Evolutionary conservation across 1,140 invertebrate genomes (phyloP), one percentile per base, ranked within the genome.

Genomic region (Dendroctonus ponderosae): DNA sequence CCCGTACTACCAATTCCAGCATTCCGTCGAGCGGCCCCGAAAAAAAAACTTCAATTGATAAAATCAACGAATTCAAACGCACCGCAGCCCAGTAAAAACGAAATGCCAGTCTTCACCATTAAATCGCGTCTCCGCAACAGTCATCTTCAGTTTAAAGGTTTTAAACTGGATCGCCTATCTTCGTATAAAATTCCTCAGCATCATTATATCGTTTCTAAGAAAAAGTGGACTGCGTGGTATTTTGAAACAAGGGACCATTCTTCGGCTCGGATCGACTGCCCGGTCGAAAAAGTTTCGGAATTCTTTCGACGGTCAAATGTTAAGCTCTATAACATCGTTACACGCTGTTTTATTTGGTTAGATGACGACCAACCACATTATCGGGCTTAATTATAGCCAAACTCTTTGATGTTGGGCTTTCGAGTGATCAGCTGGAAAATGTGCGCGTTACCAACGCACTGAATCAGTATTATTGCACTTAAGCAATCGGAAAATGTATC

Each of bases 201-300:
- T 46, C 43, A 46, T 46, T 46, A 46, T 46, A 46, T 12, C 43
- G 43, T 46, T 46, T 46, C 43, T 46, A 46, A 46, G 43, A 46
- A 46, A 46, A 46, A 46, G 43, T 46, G 43, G 43, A 46, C 43
- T 46, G 43, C n/a, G 43, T 46, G 43, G 43, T 46, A 46, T 46
- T 46, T 46, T 46, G n/a, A 46, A 12, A 46, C 43, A 46, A 46
- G 43, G 43, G 43, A 12, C 43, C 43, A 46, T 46, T 46, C 43
- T 46, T 46, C 43, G 4, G 43, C 2, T 46, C 43, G 43, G 43
- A 46, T 46, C 43, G n/a, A 46, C 2, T 46, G 8, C n/a, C 26
- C 3, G 26, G 26, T 26, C 3, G 26, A 26, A 26, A 26, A 26
- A 26, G 26, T 3, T 3, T 26, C 43, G 43, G 43, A 46, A 46